These are phyloP conservation scores for Trogon surrucura DNA, from an alignment of 2,113 vertebrate species.

Conservation along the genomic window DNA sequence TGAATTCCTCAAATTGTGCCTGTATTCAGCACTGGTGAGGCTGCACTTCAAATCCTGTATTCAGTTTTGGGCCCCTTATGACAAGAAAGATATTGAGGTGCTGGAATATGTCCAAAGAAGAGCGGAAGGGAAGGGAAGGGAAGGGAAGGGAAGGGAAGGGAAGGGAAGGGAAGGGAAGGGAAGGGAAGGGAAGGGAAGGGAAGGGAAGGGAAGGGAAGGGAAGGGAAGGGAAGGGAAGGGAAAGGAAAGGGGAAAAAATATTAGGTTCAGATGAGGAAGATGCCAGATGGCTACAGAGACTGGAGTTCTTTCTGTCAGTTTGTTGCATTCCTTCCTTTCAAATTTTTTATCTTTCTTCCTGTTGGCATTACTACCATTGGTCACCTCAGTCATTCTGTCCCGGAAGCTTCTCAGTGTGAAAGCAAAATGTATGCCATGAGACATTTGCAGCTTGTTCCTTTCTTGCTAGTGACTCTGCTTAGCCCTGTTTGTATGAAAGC, in stretches of 20 bases:
- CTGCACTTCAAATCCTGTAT: no score
- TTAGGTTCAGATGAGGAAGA: not conserved
- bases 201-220: no score
- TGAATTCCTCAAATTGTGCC: not conserved
- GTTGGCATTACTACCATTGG: not conserved
- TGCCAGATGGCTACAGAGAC: not conserved
- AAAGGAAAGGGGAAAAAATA: rapidly evolving
- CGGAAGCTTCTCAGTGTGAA: not conserved
- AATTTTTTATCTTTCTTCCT: not conserved
- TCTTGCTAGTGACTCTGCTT: not conserved
- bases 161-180: not conserved
- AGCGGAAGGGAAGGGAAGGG: not conserved
- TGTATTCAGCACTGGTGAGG: no score
- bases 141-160: not conserved
- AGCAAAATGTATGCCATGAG: not conserved
- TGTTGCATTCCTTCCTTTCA: not conserved
- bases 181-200: no score
- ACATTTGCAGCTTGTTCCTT: not conserved
- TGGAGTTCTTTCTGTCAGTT: not conserved
- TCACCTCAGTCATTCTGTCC: not conserved
- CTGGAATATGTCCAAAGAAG: no score
- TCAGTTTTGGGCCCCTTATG: no score
- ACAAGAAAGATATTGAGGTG: no score
- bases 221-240: no score
- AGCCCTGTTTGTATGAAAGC: not conserved